Base-by-base conservation (phyloP, 2,113 vertebrate genomes). In the Sturnira hondurensis region DNA sequence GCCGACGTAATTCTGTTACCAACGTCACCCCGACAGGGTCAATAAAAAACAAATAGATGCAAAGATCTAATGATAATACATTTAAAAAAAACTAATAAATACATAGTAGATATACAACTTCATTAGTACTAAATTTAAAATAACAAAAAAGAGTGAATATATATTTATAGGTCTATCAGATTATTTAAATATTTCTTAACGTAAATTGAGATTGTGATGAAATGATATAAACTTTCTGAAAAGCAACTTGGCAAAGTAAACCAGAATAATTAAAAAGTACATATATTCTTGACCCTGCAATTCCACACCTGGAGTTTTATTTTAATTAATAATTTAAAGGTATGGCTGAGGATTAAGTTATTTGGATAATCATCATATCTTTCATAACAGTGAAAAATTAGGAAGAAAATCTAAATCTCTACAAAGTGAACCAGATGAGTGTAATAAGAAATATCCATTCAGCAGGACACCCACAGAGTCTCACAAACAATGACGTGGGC, bases 271-370 rank as follows among this genome's bases (percentile, higher is more conserved):
- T 93, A 71, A 87, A 94, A 82, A 78, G n/a, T 70, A 85, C 6
- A 71, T 50, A 89, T 1, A 71, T 68, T 33, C 17, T 86, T 77
- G 16, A 76, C 6, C 24, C 9, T 94, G 12, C 4, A 89, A 43
- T 90, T 63, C 63, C 54, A 71, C 22, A 95, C 77, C 45, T 33
- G n/a, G n/a, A 0, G 17, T 15, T 86, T 89, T 76, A 67, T 80
- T 96, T 87, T 83, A 76, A 50, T 31, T 71, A 74, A 86, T 84
- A 71, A 91, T 54, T 93, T 92, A 88, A 80, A 74, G 17, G 7
- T 54, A 68, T 33, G 26, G 36, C 33, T 10, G 80, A 95, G 89
- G 31, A 95, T 84, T 65, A 77, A 83, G 54, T 92, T 61, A 92
- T 8, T 67, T 8, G 11, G 41, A 94, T 68, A 28, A 52, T 74